phyloP scores from a whole-genome alignment of 2,797 vertebrate species.

The Cyprinella venusta region DNA sequence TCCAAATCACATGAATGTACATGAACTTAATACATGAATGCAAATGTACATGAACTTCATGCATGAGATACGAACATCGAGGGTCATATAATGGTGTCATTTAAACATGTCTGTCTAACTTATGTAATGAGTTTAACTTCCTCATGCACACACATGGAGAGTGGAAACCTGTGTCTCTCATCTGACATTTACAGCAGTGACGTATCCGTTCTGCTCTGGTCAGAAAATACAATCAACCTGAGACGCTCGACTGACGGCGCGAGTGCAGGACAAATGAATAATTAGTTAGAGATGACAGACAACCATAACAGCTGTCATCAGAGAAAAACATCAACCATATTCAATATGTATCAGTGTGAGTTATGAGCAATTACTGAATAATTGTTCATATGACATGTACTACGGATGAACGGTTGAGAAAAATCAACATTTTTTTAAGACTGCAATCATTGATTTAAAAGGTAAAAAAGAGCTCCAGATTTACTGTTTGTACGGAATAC shows the following conservation, averaged over 20 bases:
- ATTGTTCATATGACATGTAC: background rate
- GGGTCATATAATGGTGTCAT: background rate
- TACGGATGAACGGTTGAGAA: background rate
- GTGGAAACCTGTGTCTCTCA: background rate
- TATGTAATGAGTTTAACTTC: background rate
- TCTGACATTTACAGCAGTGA: slow-evolving; percentile 1
- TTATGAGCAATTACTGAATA: background rate
- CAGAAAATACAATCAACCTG: background rate
- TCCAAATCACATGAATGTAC: too few species aligned
- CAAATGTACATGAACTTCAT: background rate
- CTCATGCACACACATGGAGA: background rate
- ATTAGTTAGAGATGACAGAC: background rate
- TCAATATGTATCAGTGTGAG: background rate
- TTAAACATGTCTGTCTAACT: background rate
- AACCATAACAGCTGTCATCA: background rate
- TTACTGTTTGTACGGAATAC: background rate
- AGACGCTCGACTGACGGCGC: background rate
- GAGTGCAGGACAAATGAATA: background rate
- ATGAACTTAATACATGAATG: background rate
- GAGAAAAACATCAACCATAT: background rate
- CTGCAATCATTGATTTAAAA: background rate
- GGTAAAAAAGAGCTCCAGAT: background rate
- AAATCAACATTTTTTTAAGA: background rate
- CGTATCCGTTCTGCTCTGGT: background rate
- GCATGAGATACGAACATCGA: background rate